Evolutionary conservation across 2,888 invertebrate species (phyloP).

Genomic region (Willowsia nigromaculata): DNA sequence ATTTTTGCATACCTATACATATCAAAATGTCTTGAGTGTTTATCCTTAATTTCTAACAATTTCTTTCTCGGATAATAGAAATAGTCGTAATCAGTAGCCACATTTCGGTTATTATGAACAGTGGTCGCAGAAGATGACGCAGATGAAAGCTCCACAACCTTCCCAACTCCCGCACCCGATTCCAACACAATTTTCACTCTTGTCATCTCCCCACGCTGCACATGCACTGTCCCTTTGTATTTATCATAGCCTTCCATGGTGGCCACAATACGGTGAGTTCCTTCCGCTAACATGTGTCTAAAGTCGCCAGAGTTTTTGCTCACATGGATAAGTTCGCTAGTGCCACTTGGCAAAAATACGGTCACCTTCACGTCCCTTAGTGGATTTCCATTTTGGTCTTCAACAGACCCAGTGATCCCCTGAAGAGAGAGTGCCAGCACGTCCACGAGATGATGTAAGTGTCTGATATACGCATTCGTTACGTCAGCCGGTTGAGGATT

Average conservation of each 20-base stretch:
- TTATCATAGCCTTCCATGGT: constrained; percentile 84
- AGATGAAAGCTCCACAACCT: constrained; percentile 19
- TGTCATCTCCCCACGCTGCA: constrained; percentile 81
- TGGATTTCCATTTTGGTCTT: constrained; percentile 84
- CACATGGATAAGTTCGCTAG: constrained; percentile 83
- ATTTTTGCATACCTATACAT: constrained; percentile 76
- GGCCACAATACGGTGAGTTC: constrained; percentile 84
- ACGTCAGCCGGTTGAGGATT: constrained; percentile 71
- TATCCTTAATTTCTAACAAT: constrained; percentile 72
- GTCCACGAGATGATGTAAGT: constrained; percentile 73
- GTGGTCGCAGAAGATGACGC: not conserved
- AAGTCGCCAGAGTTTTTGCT: constrained; percentile 87
- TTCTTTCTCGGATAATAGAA: constrained; percentile 77
- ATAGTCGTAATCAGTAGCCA: constrained; percentile 50
- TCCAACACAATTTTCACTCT: constrained; percentile 79
- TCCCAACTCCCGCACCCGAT: constrained; percentile 28
- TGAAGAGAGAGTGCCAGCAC: constrained; percentile 74
- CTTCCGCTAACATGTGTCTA: constrained; percentile 86
- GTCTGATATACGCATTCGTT: constrained; percentile 71
- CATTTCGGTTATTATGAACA: not conserved
- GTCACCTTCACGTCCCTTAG: constrained; percentile 87
- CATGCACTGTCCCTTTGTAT: constrained; percentile 81
- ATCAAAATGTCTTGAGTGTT: constrained; percentile 73
- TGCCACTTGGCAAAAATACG: constrained; percentile 83
- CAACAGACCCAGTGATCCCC: constrained; percentile 86